Percentiles rank a stretch among this genome's conserved stretches.
Evolutionary conservation across 2,113 vertebrate genomes (phyloP).

Genomic region (Pavo muticus): DNA sequence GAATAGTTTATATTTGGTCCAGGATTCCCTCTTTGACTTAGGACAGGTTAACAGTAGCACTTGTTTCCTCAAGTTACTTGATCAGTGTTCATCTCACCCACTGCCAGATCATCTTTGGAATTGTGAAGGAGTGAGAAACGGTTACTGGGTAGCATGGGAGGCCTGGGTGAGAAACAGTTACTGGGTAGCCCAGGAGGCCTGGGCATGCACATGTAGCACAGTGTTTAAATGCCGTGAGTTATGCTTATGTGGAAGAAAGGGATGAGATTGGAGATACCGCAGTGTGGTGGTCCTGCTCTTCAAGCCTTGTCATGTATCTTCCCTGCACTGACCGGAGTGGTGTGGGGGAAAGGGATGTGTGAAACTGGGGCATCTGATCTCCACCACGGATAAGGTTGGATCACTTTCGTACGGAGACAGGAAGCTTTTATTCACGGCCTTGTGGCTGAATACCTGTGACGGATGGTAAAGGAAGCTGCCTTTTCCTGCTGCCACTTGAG

Average conservation of each 20-base stretch:
- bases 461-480: background rate
- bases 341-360: background rate
- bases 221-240: background rate
- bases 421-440: background rate
- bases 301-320: background rate
- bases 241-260: background rate
- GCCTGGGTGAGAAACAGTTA: background rate
- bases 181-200: background rate
- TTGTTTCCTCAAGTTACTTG: background rate
- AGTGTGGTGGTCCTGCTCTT: background rate
- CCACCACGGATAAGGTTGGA: accelerated
- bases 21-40: background rate
- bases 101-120: background rate
- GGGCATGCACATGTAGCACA: too few relatives aligned
- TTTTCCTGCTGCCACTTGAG: background rate
- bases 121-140: background rate
- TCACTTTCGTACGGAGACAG: background rate
- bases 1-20: background rate
- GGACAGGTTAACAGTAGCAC: too few relatives aligned
- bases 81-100: background rate
- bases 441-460: background rate
- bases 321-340: background rate
- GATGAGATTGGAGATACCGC: background rate
- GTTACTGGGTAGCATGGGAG: background rate
- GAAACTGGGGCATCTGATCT: background rate